These are phyloP conservation scores for Henricia sp. DNA, from an alignment of 53 echinoderm and acorn worm species.

Conservation along the genomic window DNA sequence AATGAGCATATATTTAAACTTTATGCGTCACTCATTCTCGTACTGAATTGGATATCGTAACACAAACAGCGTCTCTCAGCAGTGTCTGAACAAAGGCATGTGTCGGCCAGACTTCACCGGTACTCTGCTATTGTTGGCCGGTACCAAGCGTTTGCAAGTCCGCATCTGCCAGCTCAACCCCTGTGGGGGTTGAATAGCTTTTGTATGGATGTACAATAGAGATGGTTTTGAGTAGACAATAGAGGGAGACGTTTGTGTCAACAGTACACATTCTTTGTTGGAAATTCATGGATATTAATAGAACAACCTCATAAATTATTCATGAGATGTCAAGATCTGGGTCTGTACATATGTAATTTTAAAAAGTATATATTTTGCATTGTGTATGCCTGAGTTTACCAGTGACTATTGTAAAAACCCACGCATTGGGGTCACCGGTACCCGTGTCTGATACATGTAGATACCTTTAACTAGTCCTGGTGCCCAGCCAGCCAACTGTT, in stretches of 20 bases:
- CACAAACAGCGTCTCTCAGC: constrained; percentile 14
- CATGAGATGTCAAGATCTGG: background rate
- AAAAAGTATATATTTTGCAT: too few species aligned
- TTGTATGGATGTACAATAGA: background rate
- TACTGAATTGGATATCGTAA: constrained; percentile 16
- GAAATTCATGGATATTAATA: too few species aligned
- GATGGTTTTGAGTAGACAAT: background rate
- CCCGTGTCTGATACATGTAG: too few species aligned
- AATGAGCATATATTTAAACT: background rate
- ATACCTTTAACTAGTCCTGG: too few species aligned
- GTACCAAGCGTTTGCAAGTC: background rate
- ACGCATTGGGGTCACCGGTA: too few species aligned
- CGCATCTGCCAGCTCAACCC: too few species aligned
- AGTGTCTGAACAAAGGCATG: background rate
- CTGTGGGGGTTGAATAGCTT: background rate
- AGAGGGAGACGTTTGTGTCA: constrained; percentile 6
- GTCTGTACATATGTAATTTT: background rate
- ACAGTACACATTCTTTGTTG: background rate
- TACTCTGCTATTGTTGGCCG: constrained; percentile 5
- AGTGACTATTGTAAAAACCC: too few species aligned
- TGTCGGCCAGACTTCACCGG: background rate
- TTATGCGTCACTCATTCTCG: constrained; percentile 13
- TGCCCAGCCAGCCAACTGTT: too few species aligned
- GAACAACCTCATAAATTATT: background rate
- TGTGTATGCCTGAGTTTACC: too few species aligned